These are phyloP conservation scores for Antechinus flavipes DNA, from an alignment of 2,113 vertebrate genomes.

Conservation along the genomic window DNA sequence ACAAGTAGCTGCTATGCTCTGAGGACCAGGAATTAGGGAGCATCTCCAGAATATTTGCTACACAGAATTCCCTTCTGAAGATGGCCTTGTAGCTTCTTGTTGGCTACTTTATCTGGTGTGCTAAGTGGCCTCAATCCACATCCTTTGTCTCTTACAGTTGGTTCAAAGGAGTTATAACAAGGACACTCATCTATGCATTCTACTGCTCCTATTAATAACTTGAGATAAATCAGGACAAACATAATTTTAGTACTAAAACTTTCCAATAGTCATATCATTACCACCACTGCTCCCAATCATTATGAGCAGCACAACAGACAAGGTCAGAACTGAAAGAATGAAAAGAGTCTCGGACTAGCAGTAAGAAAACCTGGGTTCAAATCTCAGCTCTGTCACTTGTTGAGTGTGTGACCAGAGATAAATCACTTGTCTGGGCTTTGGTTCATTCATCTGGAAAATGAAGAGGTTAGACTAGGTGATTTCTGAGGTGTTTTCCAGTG, in stretches of 20 bases:
- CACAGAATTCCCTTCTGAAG: background rate
- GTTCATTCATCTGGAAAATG: background rate
- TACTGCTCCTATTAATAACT: background rate
- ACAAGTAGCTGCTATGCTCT: background rate
- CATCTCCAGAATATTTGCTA: background rate
- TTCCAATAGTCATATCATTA: background rate
- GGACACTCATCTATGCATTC: background rate
- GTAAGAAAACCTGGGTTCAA: background rate
- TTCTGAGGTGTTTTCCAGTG: background rate
- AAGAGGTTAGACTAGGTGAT: background rate
- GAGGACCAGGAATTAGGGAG: background rate
- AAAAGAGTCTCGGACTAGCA: background rate
- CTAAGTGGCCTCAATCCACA: background rate
- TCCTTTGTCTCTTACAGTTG: background rate
- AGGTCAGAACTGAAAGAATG: background rate
- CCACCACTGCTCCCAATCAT: background rate
- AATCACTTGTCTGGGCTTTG: background rate
- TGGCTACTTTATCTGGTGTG: background rate
- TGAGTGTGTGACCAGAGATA: background rate
- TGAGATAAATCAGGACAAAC: background rate
- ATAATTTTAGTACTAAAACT: conserved; percentile 27
- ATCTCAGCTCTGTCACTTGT: background rate
- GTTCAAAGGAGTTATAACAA: background rate
- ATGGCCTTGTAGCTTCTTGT: background rate
- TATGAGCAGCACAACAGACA: background rate